Conservation (phyloP, 2,888 invertebrate genomes). For the Sminthurides aquaticus region DNA sequence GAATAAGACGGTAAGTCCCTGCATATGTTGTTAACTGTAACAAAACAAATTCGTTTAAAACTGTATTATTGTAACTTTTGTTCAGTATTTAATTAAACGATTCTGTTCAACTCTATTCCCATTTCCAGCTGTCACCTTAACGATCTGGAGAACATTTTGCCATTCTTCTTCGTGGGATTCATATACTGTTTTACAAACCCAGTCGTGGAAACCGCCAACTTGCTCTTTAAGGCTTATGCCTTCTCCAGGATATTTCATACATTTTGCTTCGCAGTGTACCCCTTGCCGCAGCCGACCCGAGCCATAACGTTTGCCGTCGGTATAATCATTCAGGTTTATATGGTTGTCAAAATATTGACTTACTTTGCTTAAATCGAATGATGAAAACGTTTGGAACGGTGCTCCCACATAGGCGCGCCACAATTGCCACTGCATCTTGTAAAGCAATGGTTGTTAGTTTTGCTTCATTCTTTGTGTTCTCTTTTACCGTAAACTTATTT, state of each 20-base stretch:
- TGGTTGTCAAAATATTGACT: slow-evolving; percentile 46
- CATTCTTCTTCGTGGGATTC: slow-evolving; percentile 57
- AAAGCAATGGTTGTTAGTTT: too few species aligned
- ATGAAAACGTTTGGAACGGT: too few species aligned
- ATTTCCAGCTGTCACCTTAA: slow-evolving; percentile 62
- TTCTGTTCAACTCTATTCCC: too few species aligned
- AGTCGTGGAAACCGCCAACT: slow-evolving; percentile 49
- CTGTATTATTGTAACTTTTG: too few species aligned
- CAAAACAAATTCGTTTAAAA: too few species aligned
- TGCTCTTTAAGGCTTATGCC: slow-evolving; percentile 56
- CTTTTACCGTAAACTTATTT: too few species aligned
- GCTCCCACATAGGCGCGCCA: too few species aligned
- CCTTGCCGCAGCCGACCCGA: slow-evolving; percentile 57
- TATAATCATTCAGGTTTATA: slow-evolving; percentile 50
- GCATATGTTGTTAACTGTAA: too few species aligned
- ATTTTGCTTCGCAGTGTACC: slow-evolving; percentile 57
- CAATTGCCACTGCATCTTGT: too few species aligned
- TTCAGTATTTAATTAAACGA: too few species aligned
- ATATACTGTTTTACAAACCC: slow-evolving; percentile 59
- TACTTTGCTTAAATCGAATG: slow-evolving; percentile 20
- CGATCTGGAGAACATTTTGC: slow-evolving; percentile 58
- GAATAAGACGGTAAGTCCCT: slow-evolving; percentile 51
- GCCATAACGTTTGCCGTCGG: slow-evolving; percentile 50
- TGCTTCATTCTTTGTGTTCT: too few species aligned
- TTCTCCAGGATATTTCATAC: slow-evolving; percentile 56